Conservation (phyloP, 2,797 vertebrate genomes). For the Tenualosa thibaudeaui region DNA sequence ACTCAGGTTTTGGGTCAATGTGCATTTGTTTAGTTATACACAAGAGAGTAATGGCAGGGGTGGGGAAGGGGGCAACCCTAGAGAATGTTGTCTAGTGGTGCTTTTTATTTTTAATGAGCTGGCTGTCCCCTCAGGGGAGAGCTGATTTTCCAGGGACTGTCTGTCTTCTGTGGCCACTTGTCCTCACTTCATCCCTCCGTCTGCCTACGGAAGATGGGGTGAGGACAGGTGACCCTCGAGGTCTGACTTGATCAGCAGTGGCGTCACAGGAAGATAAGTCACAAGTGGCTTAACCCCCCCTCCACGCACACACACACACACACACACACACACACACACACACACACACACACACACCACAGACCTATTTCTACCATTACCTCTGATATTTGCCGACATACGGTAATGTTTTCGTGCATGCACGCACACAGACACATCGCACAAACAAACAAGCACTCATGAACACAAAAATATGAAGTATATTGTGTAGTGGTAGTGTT, state of each 20-base stretch:
- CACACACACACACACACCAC: not conserved
- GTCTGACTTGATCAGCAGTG: constrained; percentile 11
- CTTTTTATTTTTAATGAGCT: not conserved
- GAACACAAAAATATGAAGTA: not conserved
- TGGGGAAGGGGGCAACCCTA: not conserved
- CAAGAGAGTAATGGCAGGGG: not conserved
- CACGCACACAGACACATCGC: not conserved
- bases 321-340: not conserved
- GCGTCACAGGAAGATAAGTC: not conserved
- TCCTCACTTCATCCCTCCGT: not conserved
- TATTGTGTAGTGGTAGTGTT: not conserved
- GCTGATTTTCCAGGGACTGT: not conserved
- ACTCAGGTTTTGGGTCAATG: not conserved
- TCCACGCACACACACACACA: not conserved
- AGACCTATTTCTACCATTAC: not conserved
- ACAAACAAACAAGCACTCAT: not conserved
- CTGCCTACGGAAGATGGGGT: not conserved
- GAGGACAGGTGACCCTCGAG: not conserved
- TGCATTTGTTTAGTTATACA: not conserved
- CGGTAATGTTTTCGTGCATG: not conserved
- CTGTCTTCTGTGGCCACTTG: not conserved
- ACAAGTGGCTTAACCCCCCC: not conserved
- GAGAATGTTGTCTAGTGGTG: not conserved
- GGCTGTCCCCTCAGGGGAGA: not conserved
- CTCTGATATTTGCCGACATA: not conserved